Base-by-base conservation (phyloP, 2,797 vertebrate species). In the Mycteria americana region DNA sequence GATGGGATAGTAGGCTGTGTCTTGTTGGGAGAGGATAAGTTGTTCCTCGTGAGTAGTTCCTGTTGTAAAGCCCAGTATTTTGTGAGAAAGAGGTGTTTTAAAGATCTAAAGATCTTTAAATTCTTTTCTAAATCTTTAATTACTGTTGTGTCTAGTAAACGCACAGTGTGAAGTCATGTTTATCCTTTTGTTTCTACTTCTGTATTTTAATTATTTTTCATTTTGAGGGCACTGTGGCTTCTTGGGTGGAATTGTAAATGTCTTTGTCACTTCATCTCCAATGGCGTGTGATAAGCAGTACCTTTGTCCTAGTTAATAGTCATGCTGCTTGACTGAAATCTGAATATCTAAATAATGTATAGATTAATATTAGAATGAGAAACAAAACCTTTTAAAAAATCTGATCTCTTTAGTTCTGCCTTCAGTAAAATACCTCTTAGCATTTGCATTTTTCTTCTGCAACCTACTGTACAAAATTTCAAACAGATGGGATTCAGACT, bases 401-500 rank as follows among this genome's bases (percentile, higher is more conserved):
- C 11, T 1, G 0, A 18, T 77, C 39, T 72, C 37, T 77, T 65
- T 68, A 23, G 3, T 83, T 84, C 21, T 91, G 12, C 35, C 69
- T 91, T 89, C 37, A 59, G 24, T 75, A 76, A 93, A 90, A 46
- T 53, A 48, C 13, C 33, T 69, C 27, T 37, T 65, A 35, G 14
- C 30, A 1, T 80, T 68, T 90, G 10, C 46, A 22, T 93, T 85
- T 84, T 76, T 43, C 14, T 89, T 83, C 80, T 94, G 37, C n/a
- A 86, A 62, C 62, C 60, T 83, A 43, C n/a, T 81, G 51, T 70
- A 51, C 35, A 93, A 86, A 95, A 95, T 96, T 92, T 56, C 59
- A 92, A 95, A 85, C 89, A 95, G 90, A 92, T 95, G 96, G 60
- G 54, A 82, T 86, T 95, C 64, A 92, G 37, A 35, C 64, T 90